A percentile compares a stretch with the other conserved stretches of the same genome.
Evolutionary conservation across 2,888 invertebrate species (phyloP).

Genomic region (Hetaerina titia): DNA sequence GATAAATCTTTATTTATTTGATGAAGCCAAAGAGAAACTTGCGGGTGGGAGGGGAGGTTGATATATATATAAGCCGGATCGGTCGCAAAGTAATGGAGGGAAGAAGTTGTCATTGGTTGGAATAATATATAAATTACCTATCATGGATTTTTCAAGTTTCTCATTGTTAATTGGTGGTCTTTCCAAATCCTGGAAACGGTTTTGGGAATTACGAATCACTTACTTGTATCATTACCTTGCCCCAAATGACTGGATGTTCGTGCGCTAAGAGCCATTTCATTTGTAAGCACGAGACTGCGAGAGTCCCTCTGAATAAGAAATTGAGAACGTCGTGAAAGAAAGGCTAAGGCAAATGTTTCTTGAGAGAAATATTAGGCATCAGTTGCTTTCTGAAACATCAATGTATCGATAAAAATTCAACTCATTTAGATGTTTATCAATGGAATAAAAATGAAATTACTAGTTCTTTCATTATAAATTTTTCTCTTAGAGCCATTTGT

Average conservation of each 20-base stretch:
- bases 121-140: neutral
- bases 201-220: neutral
- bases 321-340: neutral
- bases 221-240: neutral
- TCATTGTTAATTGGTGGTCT: neutral
- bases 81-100: neutral
- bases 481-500: no score
- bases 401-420: no score
- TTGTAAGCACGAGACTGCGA: neutral
- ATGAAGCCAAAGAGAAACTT: conserved; percentile 22
- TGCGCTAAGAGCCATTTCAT: neutral
- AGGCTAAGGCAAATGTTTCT: neutral
- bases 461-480: no score
- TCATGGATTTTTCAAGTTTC: neutral
- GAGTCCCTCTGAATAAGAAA: neutral
- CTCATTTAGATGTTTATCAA: no score
- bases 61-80: neutral
- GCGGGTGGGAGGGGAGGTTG: neutral
- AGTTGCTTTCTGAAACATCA: no score
- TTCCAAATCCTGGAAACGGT: neutral
- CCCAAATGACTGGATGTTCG: neutral
- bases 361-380: neutral
- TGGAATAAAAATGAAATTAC: no score
- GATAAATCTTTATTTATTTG: conserved; percentile 62
- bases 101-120: neutral